These are phyloP conservation scores for Spilosoma lubricipeda DNA, from an alignment of 2,888 invertebrate genomes.

Conservation along the genomic window DNA sequence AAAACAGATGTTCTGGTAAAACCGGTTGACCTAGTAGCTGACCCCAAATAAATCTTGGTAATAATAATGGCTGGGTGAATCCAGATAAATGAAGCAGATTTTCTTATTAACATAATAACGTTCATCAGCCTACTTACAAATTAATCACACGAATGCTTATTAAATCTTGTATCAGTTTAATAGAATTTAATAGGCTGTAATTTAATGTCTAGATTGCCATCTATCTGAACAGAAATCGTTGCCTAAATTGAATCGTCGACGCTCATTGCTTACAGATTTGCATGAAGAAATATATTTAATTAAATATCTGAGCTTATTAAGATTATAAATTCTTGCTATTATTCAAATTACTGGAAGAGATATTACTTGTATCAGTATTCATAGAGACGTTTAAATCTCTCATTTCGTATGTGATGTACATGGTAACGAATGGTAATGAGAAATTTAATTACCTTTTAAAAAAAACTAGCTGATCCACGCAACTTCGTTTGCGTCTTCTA, in stretches of 20 bases:
- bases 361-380: not conserved
- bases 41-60: no score
- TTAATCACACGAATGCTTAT: not conserved
- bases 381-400: not conserved
- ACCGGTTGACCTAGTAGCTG: no score
- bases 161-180: conserved; percentile 12
- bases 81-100: no score
- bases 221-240: conserved; percentile 31
- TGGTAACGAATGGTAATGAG: not conserved
- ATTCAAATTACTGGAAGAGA: not conserved
- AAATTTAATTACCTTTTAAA: not conserved
- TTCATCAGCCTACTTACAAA: not conserved
- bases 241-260: conserved; percentile 32
- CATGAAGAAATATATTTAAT: not conserved
- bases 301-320: not conserved
- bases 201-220: conserved; percentile 43
- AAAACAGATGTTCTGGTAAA: no score
- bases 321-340: not conserved
- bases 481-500: no score
- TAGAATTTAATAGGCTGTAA: conserved; percentile 32
- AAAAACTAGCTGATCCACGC: no score
- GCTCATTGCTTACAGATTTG: conserved; percentile 18
- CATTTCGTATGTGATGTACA: not conserved
- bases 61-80: no score
- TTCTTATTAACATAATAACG: conserved; percentile 1